These are phyloP conservation scores for Psittacula echo DNA, from an alignment of 2,797 vertebrate species.

Conservation along the genomic window DNA sequence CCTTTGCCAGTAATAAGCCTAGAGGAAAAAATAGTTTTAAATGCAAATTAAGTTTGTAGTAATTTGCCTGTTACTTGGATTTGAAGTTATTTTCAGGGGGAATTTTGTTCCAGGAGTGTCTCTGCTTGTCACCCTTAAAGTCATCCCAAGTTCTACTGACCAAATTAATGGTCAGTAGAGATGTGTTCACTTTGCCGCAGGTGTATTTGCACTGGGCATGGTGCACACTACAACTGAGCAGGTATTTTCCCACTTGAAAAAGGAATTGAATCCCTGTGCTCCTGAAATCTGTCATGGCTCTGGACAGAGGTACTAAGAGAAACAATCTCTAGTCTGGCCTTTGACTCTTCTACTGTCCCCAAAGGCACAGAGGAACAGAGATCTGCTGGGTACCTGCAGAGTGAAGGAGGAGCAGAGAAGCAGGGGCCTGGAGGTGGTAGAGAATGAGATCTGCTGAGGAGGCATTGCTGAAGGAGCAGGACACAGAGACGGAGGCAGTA, in stretches of 20 bases:
- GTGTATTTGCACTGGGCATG: neutral
- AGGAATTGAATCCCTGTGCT: neutral
- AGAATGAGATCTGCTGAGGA: neutral
- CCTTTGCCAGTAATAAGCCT: neutral
- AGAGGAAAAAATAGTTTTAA: neutral
- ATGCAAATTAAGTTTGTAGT: neutral
- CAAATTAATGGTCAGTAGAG: neutral
- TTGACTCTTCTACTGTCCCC: neutral
- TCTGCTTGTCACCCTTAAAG: neutral
- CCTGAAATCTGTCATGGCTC: neutral
- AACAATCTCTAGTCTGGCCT: neutral
- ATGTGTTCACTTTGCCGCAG: neutral
- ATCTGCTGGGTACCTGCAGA: neutral
- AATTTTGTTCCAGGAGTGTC: neutral
- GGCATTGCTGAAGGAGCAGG: neutral
- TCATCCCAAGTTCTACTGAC: neutral
- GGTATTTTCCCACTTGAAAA: neutral
- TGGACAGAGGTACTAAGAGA: neutral
- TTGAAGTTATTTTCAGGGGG: neutral
- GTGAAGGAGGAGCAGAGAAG: neutral
- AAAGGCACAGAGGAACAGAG: neutral
- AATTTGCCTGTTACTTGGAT: neutral
- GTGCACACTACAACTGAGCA: accelerated
- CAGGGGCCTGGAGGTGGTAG: neutral
- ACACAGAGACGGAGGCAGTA: neutral